These are phyloP conservation scores for Fabriciana adippe DNA, from an alignment of 2,888 invertebrate genomes.

Conservation along the genomic window DNA sequence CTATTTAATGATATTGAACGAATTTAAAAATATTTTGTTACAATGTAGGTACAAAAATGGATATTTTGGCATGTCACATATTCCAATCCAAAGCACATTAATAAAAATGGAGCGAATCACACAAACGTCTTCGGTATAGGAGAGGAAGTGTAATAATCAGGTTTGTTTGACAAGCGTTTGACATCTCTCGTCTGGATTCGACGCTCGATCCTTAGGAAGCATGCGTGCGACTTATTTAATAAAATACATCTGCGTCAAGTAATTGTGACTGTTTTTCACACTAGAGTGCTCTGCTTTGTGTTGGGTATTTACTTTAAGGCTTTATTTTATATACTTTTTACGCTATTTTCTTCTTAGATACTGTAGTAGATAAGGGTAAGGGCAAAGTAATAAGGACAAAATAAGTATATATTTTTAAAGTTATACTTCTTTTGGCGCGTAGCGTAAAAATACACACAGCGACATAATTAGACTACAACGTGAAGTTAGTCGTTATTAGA, in stretches of 20 bases:
- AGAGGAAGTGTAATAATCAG: constrained; percentile 25
- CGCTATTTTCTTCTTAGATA: too few species aligned
- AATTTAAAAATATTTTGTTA: too few species aligned
- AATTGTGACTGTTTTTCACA: constrained; percentile 3
- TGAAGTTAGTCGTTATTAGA: too few species aligned
- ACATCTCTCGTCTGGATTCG: constrained; percentile 26
- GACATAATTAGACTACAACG: too few species aligned
- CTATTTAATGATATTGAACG: too few species aligned
- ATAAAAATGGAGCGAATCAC: not conserved
- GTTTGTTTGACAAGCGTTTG: constrained; percentile 33
- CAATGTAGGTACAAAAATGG: too few species aligned
- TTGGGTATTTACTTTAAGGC: not conserved
- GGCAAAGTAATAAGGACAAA: too few species aligned
- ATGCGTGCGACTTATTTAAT: constrained; percentile 31
- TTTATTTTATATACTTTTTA: not conserved
- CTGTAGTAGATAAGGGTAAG: too few species aligned
- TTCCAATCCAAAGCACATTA: not conserved
- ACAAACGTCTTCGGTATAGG: not conserved
- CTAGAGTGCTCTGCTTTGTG: constrained; percentile 1
- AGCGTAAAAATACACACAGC: too few species aligned
- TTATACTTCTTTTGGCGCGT: too few species aligned
- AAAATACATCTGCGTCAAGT: constrained; percentile 24
- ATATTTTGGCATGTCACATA: not conserved
- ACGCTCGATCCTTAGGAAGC: constrained; percentile 21
- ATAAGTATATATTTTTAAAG: too few species aligned